Conservation (phyloP, 2,113 vertebrate species). For the Pterophyllum scalare region DNA sequence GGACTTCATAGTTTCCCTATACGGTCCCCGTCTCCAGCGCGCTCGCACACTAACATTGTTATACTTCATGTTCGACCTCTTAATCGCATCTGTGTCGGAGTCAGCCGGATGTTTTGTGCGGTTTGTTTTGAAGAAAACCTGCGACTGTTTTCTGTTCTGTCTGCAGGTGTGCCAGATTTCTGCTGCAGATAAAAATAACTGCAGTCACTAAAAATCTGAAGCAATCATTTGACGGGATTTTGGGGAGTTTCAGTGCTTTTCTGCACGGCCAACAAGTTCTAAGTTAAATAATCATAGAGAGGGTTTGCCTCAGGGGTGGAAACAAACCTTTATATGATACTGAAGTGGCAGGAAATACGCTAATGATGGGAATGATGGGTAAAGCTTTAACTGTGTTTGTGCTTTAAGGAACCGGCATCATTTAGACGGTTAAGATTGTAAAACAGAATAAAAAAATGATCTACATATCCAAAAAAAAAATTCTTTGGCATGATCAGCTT, state of each 20-base stretch:
- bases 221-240: neutral
- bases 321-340: neutral
- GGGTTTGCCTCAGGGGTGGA: neutral
- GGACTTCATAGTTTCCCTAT: conserved; percentile 6
- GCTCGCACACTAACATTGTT: conserved; percentile 34
- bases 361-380: neutral
- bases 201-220: neutral
- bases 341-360: neutral
- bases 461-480: no score
- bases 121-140: conserved; percentile 25
- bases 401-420: neutral
- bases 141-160: neutral
- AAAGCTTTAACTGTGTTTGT: neutral
- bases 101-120: conserved; percentile 22
- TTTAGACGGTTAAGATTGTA: no score
- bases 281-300: neutral
- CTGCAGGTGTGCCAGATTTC: conserved; percentile 11
- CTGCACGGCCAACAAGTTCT: neutral
- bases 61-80: neutral
- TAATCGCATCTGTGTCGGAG: conserved; percentile 40
- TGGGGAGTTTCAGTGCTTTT: neutral
- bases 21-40: conserved; percentile 10
- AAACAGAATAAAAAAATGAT: no score
- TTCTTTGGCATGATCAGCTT: neutral
- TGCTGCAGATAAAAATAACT: conserved; percentile 18